phyloP scores from a whole-genome alignment of 2,113 vertebrate species.

The Chaetodon trifascialis region DNA sequence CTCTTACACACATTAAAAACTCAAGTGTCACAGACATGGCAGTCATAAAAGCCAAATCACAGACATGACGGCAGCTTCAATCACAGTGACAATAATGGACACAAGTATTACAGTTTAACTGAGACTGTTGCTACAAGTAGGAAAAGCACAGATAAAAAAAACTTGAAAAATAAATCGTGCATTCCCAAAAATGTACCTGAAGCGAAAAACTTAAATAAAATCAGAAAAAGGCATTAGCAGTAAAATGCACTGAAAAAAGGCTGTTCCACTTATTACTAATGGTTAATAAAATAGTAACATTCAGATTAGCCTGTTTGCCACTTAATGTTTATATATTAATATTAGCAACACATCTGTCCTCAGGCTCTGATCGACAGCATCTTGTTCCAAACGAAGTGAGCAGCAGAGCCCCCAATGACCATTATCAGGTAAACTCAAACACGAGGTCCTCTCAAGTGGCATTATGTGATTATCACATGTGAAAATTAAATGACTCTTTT shows the following conservation, averaged over 20 bases:
- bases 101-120: not conserved
- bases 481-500: not conserved
- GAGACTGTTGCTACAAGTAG: not conserved
- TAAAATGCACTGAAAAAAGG: too few relatives aligned
- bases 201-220: not conserved
- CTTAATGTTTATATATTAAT: not conserved
- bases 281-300: not conserved
- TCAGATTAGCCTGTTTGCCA: not conserved
- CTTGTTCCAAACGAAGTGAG: not conserved
- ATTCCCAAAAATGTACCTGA: not conserved
- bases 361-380: constrained; percentile 51
- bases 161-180: not conserved
- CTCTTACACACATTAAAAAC: too few relatives aligned
- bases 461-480: not conserved
- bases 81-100: not conserved
- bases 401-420: accelerated
- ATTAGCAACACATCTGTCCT: not conserved
- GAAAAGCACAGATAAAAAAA: not conserved
- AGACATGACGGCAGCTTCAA: too few relatives aligned
- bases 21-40: too few relatives aligned
- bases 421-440: constrained; percentile 63
- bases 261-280: not conserved
- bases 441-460: accelerated
- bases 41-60: too few relatives aligned
- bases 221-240: not conserved